These are phyloP conservation scores for Lithosia quadra DNA, from an alignment of 2,888 invertebrate species.

Conservation along the genomic window DNA sequence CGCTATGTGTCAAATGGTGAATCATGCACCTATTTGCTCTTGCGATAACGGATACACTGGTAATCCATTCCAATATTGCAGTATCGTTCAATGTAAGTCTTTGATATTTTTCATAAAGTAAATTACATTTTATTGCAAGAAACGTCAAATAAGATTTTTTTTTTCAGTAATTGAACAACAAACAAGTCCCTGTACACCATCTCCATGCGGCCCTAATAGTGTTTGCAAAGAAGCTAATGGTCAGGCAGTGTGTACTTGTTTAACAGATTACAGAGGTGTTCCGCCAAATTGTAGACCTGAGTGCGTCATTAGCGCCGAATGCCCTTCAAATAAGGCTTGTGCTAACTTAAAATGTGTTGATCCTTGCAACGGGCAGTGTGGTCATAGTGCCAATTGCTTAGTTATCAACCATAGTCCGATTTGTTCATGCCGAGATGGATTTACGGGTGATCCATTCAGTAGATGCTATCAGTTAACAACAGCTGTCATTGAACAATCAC, in stretches of 20 bases:
- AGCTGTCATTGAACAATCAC: conserved; percentile 55
- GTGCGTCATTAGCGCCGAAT: conserved; percentile 91
- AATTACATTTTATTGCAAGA: background rate
- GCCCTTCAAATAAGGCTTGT: conserved; percentile 89
- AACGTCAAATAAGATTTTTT: conserved; percentile 2
- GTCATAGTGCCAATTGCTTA: conserved; percentile 90
- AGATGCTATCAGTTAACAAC: conserved; percentile 80
- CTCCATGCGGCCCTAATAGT: conserved; percentile 94
- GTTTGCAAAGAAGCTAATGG: conserved; percentile 91
- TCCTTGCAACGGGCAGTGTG: conserved; percentile 91
- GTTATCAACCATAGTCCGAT: conserved; percentile 91
- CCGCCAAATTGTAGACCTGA: conserved; percentile 92
- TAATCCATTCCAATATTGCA: conserved; percentile 85
- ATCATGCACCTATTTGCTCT: conserved; percentile 90
- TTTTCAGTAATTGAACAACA: conserved; percentile 70
- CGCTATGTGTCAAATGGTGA: conserved; percentile 90
- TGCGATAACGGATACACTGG: conserved; percentile 89
- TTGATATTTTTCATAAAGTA: conserved; percentile 9
- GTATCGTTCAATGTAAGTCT: conserved; percentile 68
- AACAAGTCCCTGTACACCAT: conserved; percentile 90
- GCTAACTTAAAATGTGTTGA: conserved; percentile 90
- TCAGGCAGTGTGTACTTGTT: conserved; percentile 91
- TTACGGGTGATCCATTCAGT: conserved; percentile 89
- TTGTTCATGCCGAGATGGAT: conserved; percentile 88
- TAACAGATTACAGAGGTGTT: conserved; percentile 88